These are phyloP conservation scores for Aplocera efformata DNA, from an alignment of 2,888 invertebrate species.

Conservation along the genomic window DNA sequence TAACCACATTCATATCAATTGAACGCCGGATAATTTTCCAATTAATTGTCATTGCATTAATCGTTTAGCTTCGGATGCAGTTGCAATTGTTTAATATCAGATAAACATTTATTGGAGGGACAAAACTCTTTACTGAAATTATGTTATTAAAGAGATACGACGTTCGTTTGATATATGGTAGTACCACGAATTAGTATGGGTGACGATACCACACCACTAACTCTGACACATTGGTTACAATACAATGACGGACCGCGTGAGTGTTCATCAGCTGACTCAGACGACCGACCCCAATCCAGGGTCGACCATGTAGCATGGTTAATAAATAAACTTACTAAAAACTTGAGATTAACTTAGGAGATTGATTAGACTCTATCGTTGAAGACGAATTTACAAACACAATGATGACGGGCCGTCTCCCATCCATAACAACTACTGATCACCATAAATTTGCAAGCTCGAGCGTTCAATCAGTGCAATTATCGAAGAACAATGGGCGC, in stretches of 20 bases:
- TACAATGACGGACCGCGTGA: too few relatives aligned
- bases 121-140: not conserved
- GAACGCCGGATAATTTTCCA: constrained; percentile 34
- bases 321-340: too few relatives aligned
- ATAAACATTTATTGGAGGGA: constrained; percentile 13
- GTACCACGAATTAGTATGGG: too few relatives aligned
- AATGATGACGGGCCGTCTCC: not conserved
- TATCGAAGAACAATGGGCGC: constrained; percentile 22
- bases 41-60: constrained; percentile 26
- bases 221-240: too few relatives aligned
- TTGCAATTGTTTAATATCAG: constrained; percentile 26
- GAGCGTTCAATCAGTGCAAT: constrained; percentile 17
- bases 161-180: too few relatives aligned
- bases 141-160: not conserved
- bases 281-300: too few relatives aligned
- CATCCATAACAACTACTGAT: constrained; percentile 7
- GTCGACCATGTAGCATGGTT: too few relatives aligned
- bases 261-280: too few relatives aligned
- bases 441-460: constrained; percentile 11
- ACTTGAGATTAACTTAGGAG: too few relatives aligned
- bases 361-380: too few relatives aligned
- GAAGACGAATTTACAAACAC: too few relatives aligned
- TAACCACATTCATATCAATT: constrained; percentile 37
- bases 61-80: constrained; percentile 14
- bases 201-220: too few relatives aligned